A percentile compares a stretch with the other conserved stretches of the same genome.
phyloP scores from a whole-genome alignment of 1,140 invertebrate species.

The Aphelenchoides besseyi region DNA sequence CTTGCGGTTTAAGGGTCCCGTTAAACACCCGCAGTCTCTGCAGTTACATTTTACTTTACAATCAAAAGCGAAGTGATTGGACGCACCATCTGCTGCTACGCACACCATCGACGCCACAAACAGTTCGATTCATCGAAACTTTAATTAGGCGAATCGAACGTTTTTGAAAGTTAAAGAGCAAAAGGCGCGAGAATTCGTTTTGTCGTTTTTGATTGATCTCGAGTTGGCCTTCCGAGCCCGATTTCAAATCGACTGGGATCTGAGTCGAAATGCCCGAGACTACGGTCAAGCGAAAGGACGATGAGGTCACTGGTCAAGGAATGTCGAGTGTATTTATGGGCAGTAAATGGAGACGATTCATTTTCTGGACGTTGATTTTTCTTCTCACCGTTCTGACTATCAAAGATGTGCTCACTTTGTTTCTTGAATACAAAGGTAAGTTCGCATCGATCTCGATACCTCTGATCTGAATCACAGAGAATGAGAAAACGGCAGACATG shows the following conservation, averaged over 20 bases:
- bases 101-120: too few relatives aligned
- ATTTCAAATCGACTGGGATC: too few relatives aligned
- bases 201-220: neutral
- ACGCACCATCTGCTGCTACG: too few relatives aligned
- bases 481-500: constrained; percentile 52
- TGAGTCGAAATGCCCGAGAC: constrained; percentile 1
- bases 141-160: neutral
- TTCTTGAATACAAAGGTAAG: neutral
- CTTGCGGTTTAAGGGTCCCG: too few relatives aligned
- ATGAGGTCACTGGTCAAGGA: neutral
- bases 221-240: neutral
- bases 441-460: too few relatives aligned
- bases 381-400: neutral
- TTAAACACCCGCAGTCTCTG: too few relatives aligned
- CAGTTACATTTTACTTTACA: too few relatives aligned
- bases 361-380: neutral
- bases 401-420: neutral
- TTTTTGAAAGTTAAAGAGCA: neutral
- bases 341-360: neutral
- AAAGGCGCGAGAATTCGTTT: neutral
- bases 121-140: too few relatives aligned
- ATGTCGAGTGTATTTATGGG: neutral
- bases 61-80: too few relatives aligned
- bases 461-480: constrained; percentile 12
- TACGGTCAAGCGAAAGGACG: neutral